These are phyloP conservation scores for Columbina picui DNA, from an alignment of 2,113 vertebrate genomes.

Conservation along the genomic window DNA sequence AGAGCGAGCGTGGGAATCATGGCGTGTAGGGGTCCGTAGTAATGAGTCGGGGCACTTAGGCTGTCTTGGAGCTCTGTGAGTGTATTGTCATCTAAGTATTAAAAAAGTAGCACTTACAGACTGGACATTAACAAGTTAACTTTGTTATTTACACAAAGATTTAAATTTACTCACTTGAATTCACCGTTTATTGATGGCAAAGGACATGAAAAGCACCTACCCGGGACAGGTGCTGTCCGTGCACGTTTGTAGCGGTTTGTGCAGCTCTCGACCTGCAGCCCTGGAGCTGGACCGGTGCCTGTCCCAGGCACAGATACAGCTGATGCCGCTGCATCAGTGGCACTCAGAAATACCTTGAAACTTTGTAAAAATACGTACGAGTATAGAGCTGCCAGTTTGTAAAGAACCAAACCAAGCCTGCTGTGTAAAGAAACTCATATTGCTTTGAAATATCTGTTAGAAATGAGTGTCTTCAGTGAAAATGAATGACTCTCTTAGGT, in stretches of 20 bases:
- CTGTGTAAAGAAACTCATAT: accelerated
- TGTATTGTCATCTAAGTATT: not conserved
- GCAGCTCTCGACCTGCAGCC: not conserved
- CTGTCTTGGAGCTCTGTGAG: not conserved
- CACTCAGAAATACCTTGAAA: not conserved
- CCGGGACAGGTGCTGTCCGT: not conserved
- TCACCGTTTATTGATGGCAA: not conserved
- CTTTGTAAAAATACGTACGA: not conserved
- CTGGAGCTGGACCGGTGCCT: not conserved
- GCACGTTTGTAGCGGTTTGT: accelerated
- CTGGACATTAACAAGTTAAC: not conserved
- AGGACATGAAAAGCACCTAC: not conserved
- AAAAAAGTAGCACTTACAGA: not conserved
- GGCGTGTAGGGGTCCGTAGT: not conserved
- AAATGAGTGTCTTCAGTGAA: not conserved
- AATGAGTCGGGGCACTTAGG: not conserved
- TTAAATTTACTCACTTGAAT: not conserved
- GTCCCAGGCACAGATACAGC: not conserved
- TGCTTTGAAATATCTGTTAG: not conserved
- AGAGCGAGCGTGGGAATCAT: not conserved
- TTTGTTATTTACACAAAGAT: not conserved
- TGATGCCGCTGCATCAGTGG: not conserved
- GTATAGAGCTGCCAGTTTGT: not conserved
- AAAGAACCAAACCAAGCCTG: not conserved
- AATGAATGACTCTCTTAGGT: not conserved